Conservation (phyloP, 2,888 invertebrate genomes). For the Phortica magna region DNA sequence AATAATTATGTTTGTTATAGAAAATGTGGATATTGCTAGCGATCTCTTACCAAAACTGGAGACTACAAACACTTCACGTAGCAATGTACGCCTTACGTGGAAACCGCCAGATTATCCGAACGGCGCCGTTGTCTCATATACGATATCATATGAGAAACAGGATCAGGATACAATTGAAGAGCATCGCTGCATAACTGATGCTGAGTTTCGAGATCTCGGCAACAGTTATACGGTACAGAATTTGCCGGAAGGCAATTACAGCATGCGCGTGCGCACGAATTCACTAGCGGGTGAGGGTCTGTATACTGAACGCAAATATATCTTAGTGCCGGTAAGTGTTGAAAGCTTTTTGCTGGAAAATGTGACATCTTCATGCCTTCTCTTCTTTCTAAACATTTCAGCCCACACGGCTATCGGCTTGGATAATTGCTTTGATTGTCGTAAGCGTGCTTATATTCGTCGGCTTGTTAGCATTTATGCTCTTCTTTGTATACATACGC, state of each 20-base stretch:
- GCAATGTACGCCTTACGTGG: slow-evolving; percentile 87
- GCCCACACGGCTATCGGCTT: slow-evolving; percentile 57
- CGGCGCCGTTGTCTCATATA: slow-evolving; percentile 91
- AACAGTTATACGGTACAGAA: slow-evolving; percentile 72
- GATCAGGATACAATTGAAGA: slow-evolving; percentile 82
- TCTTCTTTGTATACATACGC: slow-evolving; percentile 64
- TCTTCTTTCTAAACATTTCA: slow-evolving; percentile 43
- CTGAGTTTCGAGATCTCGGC: slow-evolving; percentile 80
- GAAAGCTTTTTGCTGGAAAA: not conserved
- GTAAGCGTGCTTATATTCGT: slow-evolving; percentile 38
- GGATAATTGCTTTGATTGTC: slow-evolving; percentile 45
- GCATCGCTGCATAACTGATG: slow-evolving; percentile 85
- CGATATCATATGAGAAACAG: slow-evolving; percentile 83
- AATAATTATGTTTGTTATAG: slow-evolving; percentile 75
- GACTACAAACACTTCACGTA: slow-evolving; percentile 78
- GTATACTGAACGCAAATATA: slow-evolving; percentile 80
- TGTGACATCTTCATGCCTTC: not conserved
- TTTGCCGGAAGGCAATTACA: slow-evolving; percentile 89
- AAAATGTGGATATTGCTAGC: slow-evolving; percentile 83
- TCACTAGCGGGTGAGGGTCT: slow-evolving; percentile 88
- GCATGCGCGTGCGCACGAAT: slow-evolving; percentile 86
- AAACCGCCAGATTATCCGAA: slow-evolving; percentile 90
- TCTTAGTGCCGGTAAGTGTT: slow-evolving; percentile 82
- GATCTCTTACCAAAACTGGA: slow-evolving; percentile 78
- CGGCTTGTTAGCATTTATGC: not conserved